phyloP scores from a whole-genome alignment of 2,113 vertebrate genomes.

The Chauna torquata region DNA sequence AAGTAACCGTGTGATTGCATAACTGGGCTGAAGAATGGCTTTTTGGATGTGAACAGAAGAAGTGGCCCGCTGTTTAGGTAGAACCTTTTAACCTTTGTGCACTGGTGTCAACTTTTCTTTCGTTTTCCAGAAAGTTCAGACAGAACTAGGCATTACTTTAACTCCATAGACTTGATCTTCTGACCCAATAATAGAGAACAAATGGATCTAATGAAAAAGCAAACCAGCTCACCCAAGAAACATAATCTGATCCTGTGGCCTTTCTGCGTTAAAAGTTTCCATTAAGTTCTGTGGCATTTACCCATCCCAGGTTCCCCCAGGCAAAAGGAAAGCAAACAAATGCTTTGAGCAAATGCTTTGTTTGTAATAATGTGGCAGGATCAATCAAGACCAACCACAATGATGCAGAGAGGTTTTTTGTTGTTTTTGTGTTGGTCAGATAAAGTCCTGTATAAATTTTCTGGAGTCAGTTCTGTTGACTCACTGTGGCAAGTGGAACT shows the following conservation, averaged over 20 bases:
- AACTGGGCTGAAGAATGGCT: constrained; percentile 15
- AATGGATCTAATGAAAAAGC: constrained; percentile 33
- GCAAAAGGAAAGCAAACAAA: constrained; percentile 45
- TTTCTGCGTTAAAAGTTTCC: constrained; percentile 46
- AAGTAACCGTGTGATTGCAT: constrained; percentile 33
- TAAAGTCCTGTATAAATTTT: constrained; percentile 36
- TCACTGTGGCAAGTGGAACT: background rate
- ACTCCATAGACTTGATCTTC: background rate
- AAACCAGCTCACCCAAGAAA: constrained; percentile 40
- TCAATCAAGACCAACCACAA: constrained; percentile 33
- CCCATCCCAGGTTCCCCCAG: constrained; percentile 36
- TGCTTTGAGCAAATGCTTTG: constrained; percentile 2
- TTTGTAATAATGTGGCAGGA: constrained; percentile 33
- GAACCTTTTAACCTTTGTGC: background rate
- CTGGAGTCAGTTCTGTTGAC: constrained; percentile 5
- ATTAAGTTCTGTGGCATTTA: constrained; percentile 42
- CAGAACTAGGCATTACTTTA: background rate
- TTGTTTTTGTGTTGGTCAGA: constrained; percentile 3
- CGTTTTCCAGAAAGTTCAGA: background rate
- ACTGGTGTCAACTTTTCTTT: background rate
- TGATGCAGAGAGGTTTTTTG: constrained; percentile 9
- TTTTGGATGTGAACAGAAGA: constrained; percentile 11
- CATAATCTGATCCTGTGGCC: background rate
- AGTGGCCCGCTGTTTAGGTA: background rate
- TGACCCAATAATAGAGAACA: background rate